Base-by-base conservation (phyloP, 2,797 vertebrate genomes). In the Lutjanus campechanus region DNA sequence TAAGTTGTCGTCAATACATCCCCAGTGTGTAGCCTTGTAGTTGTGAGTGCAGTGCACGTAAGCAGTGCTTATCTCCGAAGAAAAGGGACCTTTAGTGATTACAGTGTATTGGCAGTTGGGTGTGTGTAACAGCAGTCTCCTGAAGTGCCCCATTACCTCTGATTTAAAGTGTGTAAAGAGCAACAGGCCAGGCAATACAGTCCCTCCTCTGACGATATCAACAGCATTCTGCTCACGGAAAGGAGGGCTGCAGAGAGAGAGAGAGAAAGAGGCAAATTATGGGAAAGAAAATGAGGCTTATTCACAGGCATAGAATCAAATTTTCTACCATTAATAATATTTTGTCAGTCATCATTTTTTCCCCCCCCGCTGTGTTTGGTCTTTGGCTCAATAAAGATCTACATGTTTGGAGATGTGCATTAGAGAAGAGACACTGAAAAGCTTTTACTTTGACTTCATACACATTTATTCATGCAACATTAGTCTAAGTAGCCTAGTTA, bases 131-230 rank as follows among this genome's bases (percentile, higher is more conserved):
- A 81, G 68, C 65, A 55, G 85, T 72, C 77, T 76, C 58, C 83
- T 84, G 86, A 88, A 90, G 82, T 83, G 74, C 58, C 75, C 65
- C 81, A 82, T 92, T 91, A 87, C 73, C 74, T 87, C 73, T 88
- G 79, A 88, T 91, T 87, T 83, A 81, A 86, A 88, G 73, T 85
- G 84, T 87, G 74, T 61, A 77, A 76, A 84, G 66, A 90, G 76
- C 62, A 83, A 83, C 83, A 76, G 60, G 53, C 73, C 77, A 61
- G n/a, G 71, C 71, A 66, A 60, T 62, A 69, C 74, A 67, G 64
- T 63, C 47, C 47, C 41, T 81, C 63, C 55, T 81, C 60, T 83
- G 76, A 88, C 12, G 11, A 69, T 29, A 46, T 47, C 29, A 51
- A 29, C 11, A 46, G 66, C 59, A 82, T 76, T 83, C 69, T 83